These are phyloP conservation scores for Drosophila biarmipes DNA, from an alignment of 1,140 invertebrate genomes.

Conservation along the genomic window DNA sequence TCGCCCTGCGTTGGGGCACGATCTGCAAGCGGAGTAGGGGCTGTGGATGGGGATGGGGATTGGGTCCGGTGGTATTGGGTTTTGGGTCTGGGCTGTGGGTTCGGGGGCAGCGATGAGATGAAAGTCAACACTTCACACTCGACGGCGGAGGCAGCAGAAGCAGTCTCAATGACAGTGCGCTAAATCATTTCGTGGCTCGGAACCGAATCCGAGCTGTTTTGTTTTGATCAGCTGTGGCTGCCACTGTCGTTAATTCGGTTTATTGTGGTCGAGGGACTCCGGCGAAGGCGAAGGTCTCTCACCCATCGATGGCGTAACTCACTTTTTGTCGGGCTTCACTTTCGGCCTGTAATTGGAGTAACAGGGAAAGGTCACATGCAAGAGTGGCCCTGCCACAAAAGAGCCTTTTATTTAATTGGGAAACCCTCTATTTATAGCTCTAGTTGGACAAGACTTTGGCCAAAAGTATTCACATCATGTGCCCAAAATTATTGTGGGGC, in stretches of 20 bases:
- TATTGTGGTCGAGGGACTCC: conserved; percentile 57
- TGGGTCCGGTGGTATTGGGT: neutral
- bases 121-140: conserved; percentile 80
- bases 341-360: conserved; percentile 52
- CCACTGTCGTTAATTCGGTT: conserved; percentile 75
- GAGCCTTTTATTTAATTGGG: neutral
- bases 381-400: neutral
- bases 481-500: no score
- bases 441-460: neutral
- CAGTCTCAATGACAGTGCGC: conserved; percentile 67
- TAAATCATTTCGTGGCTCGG: conserved; percentile 70
- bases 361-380: conserved; percentile 33
- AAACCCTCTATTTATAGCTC: neutral
- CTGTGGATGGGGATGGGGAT: neutral
- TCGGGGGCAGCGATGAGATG: conserved; percentile 62
- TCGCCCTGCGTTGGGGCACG: conserved; percentile 35
- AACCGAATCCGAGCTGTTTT: conserved; percentile 52
- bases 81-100: conserved; percentile 22
- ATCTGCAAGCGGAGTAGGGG: conserved; percentile 34
- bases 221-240: conserved; percentile 65
- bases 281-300: conserved; percentile 71
- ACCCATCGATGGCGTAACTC: conserved; percentile 63
- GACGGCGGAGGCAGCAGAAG: conserved; percentile 26
- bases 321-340: conserved; percentile 29
- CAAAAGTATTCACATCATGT: no score